Conservation (phyloP, 2,888 invertebrate genomes). For the Polydrusus tereticollis region DNA sequence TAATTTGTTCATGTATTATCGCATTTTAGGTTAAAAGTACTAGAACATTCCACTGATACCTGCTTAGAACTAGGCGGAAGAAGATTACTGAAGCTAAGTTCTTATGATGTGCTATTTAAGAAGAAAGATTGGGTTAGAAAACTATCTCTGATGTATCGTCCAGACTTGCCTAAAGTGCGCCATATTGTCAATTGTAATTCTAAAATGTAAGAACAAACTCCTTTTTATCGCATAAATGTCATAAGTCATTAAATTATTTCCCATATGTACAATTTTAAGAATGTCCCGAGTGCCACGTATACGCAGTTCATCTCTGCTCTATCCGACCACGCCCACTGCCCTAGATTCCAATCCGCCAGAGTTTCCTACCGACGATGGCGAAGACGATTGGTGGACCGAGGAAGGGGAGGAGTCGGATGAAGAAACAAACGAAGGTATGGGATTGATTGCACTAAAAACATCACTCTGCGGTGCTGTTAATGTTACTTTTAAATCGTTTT, state of each 20-base stretch:
- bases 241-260: too few species aligned
- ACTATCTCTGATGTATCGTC: conserved; percentile 64
- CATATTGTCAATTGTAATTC: conserved; percentile 58
- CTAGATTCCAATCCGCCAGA: conserved; percentile 24
- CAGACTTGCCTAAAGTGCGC: conserved; percentile 60
- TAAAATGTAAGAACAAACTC: conserved; percentile 54
- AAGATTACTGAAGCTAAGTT: conserved; percentile 83
- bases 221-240: too few species aligned
- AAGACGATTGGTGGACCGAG: conserved; percentile 66
- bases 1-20: too few species aligned
- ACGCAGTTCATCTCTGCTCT: conserved; percentile 52
- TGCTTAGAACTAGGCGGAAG: conserved; percentile 92
- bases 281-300: conserved; percentile 52
- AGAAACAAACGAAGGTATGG: conserved; percentile 35
- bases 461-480: not conserved
- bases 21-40: conserved; percentile 76
- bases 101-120: conserved; percentile 81
- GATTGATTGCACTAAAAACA: not conserved
- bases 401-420: conserved; percentile 62
- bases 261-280: conserved; percentile 40
- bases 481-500: not conserved
- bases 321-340: conserved; percentile 35
- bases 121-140: conserved; percentile 84
- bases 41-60: conserved; percentile 90
- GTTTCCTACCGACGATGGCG: conserved; percentile 54